Conservation (phyloP, 2,113 vertebrate species). For the Sarotherodon lohbergeri region DNA sequence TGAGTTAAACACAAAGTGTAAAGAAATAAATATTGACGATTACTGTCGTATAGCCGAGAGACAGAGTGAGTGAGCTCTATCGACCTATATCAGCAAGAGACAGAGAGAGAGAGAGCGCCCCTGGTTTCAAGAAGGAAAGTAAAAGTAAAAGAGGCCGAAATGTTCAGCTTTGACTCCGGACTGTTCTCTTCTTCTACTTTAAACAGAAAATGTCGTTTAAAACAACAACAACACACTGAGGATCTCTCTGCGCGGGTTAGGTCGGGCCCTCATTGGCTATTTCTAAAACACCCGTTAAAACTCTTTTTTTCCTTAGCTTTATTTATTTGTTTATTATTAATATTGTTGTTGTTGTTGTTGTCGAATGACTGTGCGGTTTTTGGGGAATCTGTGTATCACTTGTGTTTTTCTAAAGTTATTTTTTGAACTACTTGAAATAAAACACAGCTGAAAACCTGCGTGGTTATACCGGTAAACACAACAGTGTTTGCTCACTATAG, state of each 20-base stretch:
- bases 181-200: background rate
- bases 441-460: no score
- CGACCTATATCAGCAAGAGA: background rate
- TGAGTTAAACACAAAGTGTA: background rate
- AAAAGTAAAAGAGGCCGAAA: background rate
- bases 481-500: no score
- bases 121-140: background rate
- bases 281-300: background rate
- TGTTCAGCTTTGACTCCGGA: background rate
- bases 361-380: background rate
- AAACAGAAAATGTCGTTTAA: rapidly evolving
- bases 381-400: background rate
- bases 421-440: no score
- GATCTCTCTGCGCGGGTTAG: rapidly evolving
- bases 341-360: background rate
- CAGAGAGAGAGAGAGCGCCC: background rate
- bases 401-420: background rate
- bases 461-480: no score
- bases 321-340: background rate
- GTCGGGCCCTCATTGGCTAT: background rate
- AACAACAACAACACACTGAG: background rate
- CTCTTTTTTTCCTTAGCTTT: background rate
- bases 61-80: background rate
- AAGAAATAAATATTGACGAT: rapidly evolving
- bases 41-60: background rate